Evolutionary conservation across 2,797 vertebrate genomes (phyloP).

Genomic region (Lateolabrax maculatus): DNA sequence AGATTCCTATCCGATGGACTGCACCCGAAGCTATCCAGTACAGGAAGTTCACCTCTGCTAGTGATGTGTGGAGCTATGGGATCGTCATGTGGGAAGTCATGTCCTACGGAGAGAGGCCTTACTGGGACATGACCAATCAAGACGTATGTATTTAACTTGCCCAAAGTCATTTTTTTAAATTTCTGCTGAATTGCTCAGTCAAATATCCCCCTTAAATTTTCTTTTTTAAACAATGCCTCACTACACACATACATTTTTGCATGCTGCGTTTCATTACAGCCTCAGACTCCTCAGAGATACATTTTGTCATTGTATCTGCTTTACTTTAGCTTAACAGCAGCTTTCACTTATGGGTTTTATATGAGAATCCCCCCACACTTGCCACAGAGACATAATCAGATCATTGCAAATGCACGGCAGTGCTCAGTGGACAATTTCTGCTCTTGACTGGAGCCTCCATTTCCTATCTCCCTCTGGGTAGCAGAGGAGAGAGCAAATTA

Average conservation of each 20-base stretch:
- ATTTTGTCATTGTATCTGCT: slow-evolving; percentile 64
- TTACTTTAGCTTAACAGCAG: slow-evolving; percentile 70
- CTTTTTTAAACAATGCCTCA: slow-evolving; percentile 19
- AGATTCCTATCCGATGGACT: slow-evolving; percentile 90
- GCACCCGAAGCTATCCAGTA: slow-evolving; percentile 89
- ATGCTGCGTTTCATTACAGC: slow-evolving; percentile 63
- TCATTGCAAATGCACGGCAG: slow-evolving; percentile 81
- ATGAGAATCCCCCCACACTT: slow-evolving; percentile 69
- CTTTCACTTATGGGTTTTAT: slow-evolving; percentile 69
- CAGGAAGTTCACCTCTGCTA: slow-evolving; percentile 89
- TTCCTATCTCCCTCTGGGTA: slow-evolving; percentile 83
- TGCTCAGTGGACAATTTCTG: slow-evolving; percentile 77
- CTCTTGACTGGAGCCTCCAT: slow-evolving; percentile 84
- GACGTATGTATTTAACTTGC: slow-evolving; percentile 79
- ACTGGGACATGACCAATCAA: slow-evolving; percentile 91
- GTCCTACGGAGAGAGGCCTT: slow-evolving; percentile 89
- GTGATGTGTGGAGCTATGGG: slow-evolving; percentile 89
- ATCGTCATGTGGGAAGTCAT: slow-evolving; percentile 91
- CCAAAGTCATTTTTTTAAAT: background rate
- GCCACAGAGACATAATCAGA: slow-evolving; percentile 78
- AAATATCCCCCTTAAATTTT: slow-evolving; percentile 2
- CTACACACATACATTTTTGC: slow-evolving; percentile 14
- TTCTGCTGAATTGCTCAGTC: slow-evolving; percentile 10
- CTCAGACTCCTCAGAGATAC: slow-evolving; percentile 58
- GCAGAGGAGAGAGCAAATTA: slow-evolving; percentile 84